Conservation (phyloP, 2,888 invertebrate genomes). For the Bellardia pandia region DNA sequence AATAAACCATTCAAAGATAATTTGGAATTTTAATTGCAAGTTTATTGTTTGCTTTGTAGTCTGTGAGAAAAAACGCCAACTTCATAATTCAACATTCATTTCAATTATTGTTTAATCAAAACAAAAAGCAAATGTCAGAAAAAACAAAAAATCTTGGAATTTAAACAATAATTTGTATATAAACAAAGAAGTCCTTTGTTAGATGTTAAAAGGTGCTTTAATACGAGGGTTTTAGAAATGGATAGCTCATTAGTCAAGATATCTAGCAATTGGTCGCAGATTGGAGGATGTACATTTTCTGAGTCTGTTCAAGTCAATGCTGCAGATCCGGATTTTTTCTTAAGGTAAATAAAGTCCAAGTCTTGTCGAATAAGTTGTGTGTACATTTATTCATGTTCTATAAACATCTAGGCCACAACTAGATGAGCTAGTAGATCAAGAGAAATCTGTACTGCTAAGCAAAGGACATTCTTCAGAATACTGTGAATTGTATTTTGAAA, state of each 20-base stretch:
- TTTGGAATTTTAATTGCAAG: too few relatives aligned
- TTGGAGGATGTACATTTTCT: conserved; percentile 77
- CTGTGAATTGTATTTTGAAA: conserved; percentile 79
- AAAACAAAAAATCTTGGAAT: too few relatives aligned
- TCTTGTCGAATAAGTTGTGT: not conserved
- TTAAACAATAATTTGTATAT: not conserved
- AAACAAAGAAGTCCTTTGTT: conserved; percentile 24
- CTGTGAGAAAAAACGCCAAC: too few relatives aligned
- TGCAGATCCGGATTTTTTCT: conserved; percentile 78
- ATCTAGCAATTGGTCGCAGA: conserved; percentile 78
- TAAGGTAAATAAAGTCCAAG: conserved; percentile 75
- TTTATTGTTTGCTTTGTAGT: too few relatives aligned
- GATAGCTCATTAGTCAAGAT: conserved; percentile 44
- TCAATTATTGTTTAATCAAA: too few relatives aligned
- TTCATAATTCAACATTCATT: too few relatives aligned
- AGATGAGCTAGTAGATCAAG: conserved; percentile 79
- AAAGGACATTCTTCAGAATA: conserved; percentile 68
- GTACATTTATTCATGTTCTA: too few relatives aligned
- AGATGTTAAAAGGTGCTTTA: not conserved
- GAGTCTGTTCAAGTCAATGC: conserved; percentile 76
- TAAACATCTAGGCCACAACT: conserved; percentile 75
- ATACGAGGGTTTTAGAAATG: conserved; percentile 20
- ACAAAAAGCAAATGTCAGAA: not conserved
- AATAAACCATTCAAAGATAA: too few relatives aligned
- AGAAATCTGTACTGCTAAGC: conserved; percentile 78